Evolutionary conservation across 2,113 vertebrate species (phyloP).

Genomic region (Vimba vimba): DNA sequence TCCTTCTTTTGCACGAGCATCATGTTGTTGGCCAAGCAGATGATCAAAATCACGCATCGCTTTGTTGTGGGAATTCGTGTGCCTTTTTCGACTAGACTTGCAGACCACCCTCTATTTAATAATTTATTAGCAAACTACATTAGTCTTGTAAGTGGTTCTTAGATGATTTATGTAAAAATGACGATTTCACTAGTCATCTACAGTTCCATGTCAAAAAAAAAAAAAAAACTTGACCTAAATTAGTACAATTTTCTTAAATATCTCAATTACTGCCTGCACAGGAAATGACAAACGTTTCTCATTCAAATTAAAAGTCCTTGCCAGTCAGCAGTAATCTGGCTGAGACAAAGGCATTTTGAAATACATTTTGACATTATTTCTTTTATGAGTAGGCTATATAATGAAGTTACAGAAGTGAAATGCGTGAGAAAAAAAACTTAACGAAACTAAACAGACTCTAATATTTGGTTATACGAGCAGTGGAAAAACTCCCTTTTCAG

Average conservation of each 20-base stretch:
- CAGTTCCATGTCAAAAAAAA: neutral
- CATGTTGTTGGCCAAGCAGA: neutral
- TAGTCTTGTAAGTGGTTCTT: too few relatives aligned
- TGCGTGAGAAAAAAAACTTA: neutral
- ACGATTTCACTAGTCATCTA: neutral
- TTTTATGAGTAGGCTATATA: neutral
- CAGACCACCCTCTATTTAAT: neutral
- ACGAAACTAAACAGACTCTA: neutral
- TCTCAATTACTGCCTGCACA: neutral
- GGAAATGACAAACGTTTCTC: neutral
- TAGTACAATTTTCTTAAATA: neutral
- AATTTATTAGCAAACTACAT: neutral
- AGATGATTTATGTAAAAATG: neutral
- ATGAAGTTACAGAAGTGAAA: neutral
- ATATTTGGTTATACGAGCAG: neutral
- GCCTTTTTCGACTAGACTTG: neutral
- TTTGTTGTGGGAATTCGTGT: too few relatives aligned
- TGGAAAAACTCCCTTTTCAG: neutral
- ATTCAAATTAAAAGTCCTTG: conserved; percentile 11
- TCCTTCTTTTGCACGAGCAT: neutral
- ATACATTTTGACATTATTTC: neutral
- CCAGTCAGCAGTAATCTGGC: neutral
- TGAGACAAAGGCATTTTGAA: neutral
- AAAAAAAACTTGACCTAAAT: neutral
- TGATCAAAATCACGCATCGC: neutral